Evolutionary conservation across 1,140 invertebrate genomes (phyloP).

Genomic region (Tetraneura akinire): DNA sequence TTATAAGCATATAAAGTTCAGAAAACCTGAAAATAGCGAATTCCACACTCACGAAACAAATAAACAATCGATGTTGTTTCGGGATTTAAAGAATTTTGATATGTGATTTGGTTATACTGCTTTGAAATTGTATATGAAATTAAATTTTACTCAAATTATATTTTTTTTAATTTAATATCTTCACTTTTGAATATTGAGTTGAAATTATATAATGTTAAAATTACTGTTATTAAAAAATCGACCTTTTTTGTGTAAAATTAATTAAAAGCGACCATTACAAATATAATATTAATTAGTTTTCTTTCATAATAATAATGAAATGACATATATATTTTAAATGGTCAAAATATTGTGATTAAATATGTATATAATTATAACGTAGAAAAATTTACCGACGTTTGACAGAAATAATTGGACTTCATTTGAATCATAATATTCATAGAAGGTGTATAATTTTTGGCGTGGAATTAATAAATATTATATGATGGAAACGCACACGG

Average conservation of each 20-base stretch:
- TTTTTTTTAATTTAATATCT: not conserved
- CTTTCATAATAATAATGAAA: not conserved
- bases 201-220: not conserved
- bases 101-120: not conserved
- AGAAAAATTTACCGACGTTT: not conserved
- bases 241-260: not conserved
- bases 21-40: not conserved
- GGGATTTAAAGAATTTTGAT: not conserved
- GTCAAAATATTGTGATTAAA: not conserved
- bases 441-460: not conserved
- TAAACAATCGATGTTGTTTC: not conserved
- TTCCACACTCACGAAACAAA: not conserved
- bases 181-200: not conserved
- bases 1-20: not conserved
- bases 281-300: not conserved
- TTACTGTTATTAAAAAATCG: not conserved
- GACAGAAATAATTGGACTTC: not conserved
- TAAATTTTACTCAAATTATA: not conserved
- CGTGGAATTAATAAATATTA: not conserved
- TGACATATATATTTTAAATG: not conserved
- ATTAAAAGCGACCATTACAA: not conserved
- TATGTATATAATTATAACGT: not conserved
- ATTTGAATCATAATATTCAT: not conserved
- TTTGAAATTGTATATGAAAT: constrained; percentile 1
- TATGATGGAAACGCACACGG: not conserved